Evolutionary conservation across 1,140 invertebrate genomes (phyloP), one percentile per base, ranked within the genome.

Genomic region (Octopus sinensis): DNA sequence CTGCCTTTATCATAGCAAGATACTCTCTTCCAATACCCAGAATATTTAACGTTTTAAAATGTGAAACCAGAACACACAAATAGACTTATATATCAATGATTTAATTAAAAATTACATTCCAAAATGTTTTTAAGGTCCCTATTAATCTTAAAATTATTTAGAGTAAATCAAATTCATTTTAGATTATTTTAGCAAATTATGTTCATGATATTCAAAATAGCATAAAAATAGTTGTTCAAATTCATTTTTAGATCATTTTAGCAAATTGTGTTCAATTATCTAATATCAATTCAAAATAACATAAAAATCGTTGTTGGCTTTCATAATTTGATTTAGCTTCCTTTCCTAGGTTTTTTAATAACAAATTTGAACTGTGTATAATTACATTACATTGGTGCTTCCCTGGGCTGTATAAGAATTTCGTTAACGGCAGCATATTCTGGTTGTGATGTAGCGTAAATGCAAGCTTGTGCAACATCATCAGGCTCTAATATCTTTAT

Each of bases 381-480:
- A 62, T 79, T 7, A 56, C 52, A 71, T 88, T 82, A 92, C 30
- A 91, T 87, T 23, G 90, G 91, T 30, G 90, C 89, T 83, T 89
- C 88, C 83, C 90, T 86, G 5, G 91, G 91, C 83, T 92, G 89
- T 23, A 92, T 88, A 0, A 92, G 83, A 52, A 92, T 88, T 84
- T 92, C 91, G 83, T 92, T 92, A 23, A 92, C 83, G 6, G 87
- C 91, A 4, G 90, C 90, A 86, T 92, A 86, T 10, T 86, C 77
- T 23, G 91, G 91, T 78, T 91, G 90, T 5, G 86, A 84, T 7
- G 88, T 87, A 23, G 90, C 90, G 84, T 88, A 92, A 3, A 92
- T 77, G 51, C 91, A 89, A 78, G 90, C 89, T 77, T 86, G 85
- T 6, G 89, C 91, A 52, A 92, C 86, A 81, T 92, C 91, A 30